Evolutionary conservation across 2,888 invertebrate species (phyloP), one percentile per base, ranked within the genome.

Genomic region (Physocephala rufipes): DNA sequence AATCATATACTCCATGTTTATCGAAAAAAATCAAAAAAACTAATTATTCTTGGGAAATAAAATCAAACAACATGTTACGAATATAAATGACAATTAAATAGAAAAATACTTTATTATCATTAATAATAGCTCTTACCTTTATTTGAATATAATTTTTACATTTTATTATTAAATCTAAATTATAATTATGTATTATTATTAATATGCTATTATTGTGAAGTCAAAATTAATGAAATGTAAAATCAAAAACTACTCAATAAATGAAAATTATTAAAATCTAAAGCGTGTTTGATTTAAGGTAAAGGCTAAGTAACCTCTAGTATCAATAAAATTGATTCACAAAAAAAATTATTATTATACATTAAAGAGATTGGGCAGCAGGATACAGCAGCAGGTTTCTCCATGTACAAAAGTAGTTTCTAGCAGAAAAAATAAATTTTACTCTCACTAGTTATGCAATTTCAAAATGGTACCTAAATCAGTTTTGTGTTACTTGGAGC

Each of bases 181-280:
- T 66, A 66, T 66, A 36, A 66, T 21, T 12, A 55, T 43, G n/a
- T 51, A n/a, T 51, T 21, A 26, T 45, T 64, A 47, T 45, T 24
- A 63, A 15, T 63, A 47, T 63, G 4, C 19, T 36, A 36, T 30
- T 51, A 51, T 49, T 67, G 70, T 59, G 65, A 71, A 71, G 13
- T 28, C 36, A 59, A 67, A 68, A 73, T 67, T 69, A 73, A 73
- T 73, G 76, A 71, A 76, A 76, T 74, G 73, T 74, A 73, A 74
- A 76, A 76, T 76, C 76, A 76, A 76, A 76, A 66, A 68, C 49
- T 59, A 59, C 47, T 30, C 59, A 47, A 47, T 74, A 74, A 74
- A 71, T 74, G 71, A 74, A 70, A 72, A 66, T 70, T 66, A 68
- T 45, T 70, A 72, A 71, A 67, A 36, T n/a, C n/a, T n/a, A n/a